Conservation (phyloP, 2,113 vertebrate species). For the Neopipo cinnamomea region DNA sequence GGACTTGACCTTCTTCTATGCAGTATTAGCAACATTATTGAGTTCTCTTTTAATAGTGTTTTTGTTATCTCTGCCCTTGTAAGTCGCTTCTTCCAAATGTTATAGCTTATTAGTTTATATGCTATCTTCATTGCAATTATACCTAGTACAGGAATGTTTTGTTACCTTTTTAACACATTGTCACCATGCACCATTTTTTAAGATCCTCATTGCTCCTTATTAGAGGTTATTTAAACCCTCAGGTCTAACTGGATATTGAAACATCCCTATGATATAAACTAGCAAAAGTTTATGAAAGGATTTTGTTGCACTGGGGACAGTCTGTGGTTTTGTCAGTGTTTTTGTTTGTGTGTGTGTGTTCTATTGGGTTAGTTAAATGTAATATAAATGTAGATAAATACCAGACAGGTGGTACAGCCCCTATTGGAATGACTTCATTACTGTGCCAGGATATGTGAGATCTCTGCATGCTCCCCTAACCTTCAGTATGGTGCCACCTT, state of each 20-base stretch:
- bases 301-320: neutral
- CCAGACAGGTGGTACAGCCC: neutral
- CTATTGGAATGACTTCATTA: neutral
- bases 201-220: conserved; percentile 22
- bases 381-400: neutral
- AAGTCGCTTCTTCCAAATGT: neutral
- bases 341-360: neutral
- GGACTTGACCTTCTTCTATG: conserved; percentile 13
- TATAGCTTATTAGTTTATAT: conserved; percentile 30
- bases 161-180: conserved; percentile 12
- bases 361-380: neutral
- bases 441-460: neutral
- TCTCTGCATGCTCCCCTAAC: neutral
- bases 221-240: conserved; percentile 2
- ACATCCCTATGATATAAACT: neutral
- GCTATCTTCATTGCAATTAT: conserved; percentile 12
- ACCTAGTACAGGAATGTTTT: neutral
- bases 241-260: neutral
- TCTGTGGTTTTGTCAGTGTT: neutral
- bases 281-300: neutral
- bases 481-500: neutral
- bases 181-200: conserved; percentile 18
- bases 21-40: neutral
- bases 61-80: conserved; percentile 51
- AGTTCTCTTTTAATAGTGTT: neutral